Base-by-base conservation (phyloP, 2,888 invertebrate species). In the Acleris literana region DNA sequence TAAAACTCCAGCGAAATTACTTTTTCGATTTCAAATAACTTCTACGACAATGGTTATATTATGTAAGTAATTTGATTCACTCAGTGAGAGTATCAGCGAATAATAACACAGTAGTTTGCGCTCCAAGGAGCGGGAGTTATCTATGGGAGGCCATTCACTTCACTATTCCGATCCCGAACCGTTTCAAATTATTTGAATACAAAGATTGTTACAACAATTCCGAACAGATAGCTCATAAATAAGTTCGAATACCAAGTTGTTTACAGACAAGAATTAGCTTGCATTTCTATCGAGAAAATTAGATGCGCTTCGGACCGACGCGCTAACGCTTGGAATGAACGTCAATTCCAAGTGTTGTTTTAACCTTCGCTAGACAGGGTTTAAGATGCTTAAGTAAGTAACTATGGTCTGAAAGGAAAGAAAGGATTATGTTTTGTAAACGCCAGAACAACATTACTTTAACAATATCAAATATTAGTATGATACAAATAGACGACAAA, bases 161-260 rank as follows among this genome's bases (percentile, higher is more conserved):
- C 43, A 55, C 43, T 39, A 55, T 55, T 55, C 13, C 55, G 55
- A 55, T 55, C 52, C n/a, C 13, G 13, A 53, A 29, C 46, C 5
- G 22, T 51, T 46, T 53, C 46, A 44, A 33, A n/a, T 53, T 57
- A 64, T 64, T 52, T 58, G 44, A 46, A 53, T 64, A 33, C 39
- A 39, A 46, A 58, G 53, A 58, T 55, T 44, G 25, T 16, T 39
- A 39, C 64, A 58, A 53, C 46, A 46, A 29, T 46, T 17, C 29
- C 57, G 39, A 17, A n/a, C 18, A 18, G 18, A 63, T 52, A 25
- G 56, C 25, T 43, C 22, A 52, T 57, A 63, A 52, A 58, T 58
- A 44, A 17, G 57, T 52, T 64, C 29, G 18, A 58, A 51, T 29
- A 9, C 33, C 18, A 46, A 39, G 20, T 46, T 46, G 33, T 52